phyloP scores from a whole-genome alignment of 2,888 invertebrate genomes.

The Mimas tiliae region DNA sequence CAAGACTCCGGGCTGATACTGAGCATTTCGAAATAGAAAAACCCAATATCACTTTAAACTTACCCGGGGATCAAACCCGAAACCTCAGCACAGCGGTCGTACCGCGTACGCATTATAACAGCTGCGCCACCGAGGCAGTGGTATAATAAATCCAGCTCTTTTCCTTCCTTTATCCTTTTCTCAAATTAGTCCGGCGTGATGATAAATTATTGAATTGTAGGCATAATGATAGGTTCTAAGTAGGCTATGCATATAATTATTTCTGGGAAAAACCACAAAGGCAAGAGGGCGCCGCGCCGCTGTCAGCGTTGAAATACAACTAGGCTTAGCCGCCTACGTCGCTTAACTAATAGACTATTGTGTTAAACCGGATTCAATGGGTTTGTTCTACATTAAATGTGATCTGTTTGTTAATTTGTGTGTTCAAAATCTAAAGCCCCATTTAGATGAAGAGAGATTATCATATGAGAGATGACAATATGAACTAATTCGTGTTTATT shows the following conservation, averaged over 20 bases:
- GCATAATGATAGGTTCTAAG: slow-evolving; percentile 21
- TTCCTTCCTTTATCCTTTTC: neutral
- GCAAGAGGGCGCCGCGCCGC: slow-evolving; percentile 23
- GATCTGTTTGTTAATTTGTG: neutral
- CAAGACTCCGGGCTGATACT: no score
- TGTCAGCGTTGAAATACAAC: slow-evolving; percentile 19
- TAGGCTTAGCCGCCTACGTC: slow-evolving; percentile 24
- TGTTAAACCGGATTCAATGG: slow-evolving; percentile 22
- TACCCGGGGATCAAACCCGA: no score
- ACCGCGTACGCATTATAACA: no score
- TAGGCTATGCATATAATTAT: slow-evolving; percentile 15
- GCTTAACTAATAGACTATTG: slow-evolving; percentile 25
- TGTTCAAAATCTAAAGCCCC: neutral
- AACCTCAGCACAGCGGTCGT: no score
- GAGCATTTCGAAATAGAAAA: no score
- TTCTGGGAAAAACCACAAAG: slow-evolving; percentile 21
- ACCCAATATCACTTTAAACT: no score
- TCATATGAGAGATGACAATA: no score
- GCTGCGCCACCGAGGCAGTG: no score
- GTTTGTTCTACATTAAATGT: slow-evolving; percentile 7
- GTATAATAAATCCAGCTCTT: neutral
- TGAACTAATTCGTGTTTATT: no score
- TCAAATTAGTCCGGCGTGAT: slow-evolving; percentile 1
- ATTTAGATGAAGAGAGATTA: no score
- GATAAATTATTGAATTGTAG: slow-evolving; percentile 11